phyloP scores from a whole-genome alignment of 2,888 invertebrate species.

The Oligia strigilis region DNA sequence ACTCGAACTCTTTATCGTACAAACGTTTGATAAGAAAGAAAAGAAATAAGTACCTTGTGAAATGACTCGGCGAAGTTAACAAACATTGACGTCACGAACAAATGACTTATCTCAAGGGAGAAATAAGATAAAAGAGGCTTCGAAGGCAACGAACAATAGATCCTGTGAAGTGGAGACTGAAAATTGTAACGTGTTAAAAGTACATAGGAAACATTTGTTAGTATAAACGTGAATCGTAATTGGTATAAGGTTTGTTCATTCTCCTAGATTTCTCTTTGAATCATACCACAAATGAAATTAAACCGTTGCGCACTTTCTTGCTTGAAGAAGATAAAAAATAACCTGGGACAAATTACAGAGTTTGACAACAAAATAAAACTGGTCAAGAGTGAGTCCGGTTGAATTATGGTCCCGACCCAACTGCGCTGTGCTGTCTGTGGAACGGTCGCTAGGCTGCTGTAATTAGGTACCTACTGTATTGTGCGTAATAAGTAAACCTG shows the following conservation, averaged over 20 bases:
- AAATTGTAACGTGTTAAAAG: conserved; percentile 41
- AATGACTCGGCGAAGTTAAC: conserved; percentile 73
- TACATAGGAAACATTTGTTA: conserved; percentile 10
- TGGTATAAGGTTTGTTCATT: neutral
- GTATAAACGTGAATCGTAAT: neutral
- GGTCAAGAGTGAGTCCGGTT: neutral
- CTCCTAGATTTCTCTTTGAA: neutral
- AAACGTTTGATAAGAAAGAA: conserved; percentile 54
- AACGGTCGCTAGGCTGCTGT: neutral
- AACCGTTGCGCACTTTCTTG: neutral
- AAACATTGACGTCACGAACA: conserved; percentile 68
- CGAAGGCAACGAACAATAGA: conserved; percentile 64
- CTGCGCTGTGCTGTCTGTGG: neutral
- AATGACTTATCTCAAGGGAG: conserved; percentile 66
- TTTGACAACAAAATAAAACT: neutral
- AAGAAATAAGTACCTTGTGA: conserved; percentile 72
- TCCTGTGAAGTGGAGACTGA: conserved; percentile 29
- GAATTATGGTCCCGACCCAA: neutral
- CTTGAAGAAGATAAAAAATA: neutral
- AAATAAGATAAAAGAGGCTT: conserved; percentile 63
- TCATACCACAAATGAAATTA: neutral
- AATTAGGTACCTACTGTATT: neutral
- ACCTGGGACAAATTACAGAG: too few species aligned
- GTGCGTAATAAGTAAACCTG: neutral
- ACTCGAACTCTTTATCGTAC: conserved; percentile 50